These are phyloP conservation scores for Aselliscus stoliczkanus DNA, from an alignment of 2,797 vertebrate genomes.

Conservation along the genomic window DNA sequence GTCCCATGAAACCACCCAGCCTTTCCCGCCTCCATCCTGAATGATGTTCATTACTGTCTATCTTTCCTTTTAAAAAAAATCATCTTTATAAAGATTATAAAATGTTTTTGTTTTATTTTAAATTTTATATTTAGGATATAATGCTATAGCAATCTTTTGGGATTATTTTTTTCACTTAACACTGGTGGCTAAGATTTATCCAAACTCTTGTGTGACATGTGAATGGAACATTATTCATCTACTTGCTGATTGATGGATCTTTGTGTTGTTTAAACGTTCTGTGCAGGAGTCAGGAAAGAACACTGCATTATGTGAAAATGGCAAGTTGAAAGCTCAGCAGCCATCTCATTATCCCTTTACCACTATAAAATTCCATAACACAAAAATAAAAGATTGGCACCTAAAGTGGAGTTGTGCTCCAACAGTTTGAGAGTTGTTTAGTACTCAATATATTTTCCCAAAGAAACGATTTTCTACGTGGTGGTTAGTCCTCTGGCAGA, in stretches of 20 bases:
- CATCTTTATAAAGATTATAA: not conserved
- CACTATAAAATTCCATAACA: not conserved
- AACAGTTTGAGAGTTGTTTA: not conserved
- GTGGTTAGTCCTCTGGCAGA: not conserved
- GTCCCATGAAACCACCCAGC: not conserved
- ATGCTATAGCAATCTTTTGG: not conserved
- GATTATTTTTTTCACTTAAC: not conserved
- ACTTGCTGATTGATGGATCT: not conserved
- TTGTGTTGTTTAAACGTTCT: not conserved
- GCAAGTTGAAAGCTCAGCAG: not conserved
- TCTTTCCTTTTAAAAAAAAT: not conserved
- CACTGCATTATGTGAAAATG: not conserved
- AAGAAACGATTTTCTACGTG: not conserved
- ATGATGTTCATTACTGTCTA: not conserved
- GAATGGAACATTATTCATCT: not conserved
- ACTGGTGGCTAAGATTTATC: not conserved
- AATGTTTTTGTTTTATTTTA: constrained; percentile 16
- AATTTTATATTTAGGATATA: not conserved
- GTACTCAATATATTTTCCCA: not conserved
- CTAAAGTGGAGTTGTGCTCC: not conserved
- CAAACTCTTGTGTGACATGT: not conserved
- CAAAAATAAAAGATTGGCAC: not conserved
- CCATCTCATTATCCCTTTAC: not conserved
- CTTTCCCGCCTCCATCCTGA: not conserved
- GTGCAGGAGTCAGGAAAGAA: not conserved